A percentile compares a stretch with the other conserved stretches of the same genome.
Conservation (phyloP, 2,797 vertebrate species). For the Gallirallus australis region DNA sequence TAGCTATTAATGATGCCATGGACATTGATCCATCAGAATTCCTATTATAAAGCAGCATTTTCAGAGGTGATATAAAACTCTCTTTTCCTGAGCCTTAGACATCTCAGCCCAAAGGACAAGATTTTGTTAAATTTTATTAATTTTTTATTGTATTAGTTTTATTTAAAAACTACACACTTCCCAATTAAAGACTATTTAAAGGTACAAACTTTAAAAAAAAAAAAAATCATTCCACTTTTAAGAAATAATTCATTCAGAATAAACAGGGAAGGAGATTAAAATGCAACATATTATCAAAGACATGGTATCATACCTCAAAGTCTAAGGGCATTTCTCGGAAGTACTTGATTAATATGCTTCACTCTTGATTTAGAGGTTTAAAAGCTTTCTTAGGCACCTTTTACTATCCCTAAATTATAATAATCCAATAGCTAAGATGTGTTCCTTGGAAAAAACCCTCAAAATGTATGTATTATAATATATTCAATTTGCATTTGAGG, state of each 20-base stretch:
- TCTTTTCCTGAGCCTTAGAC: not conserved
- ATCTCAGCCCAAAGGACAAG: not conserved
- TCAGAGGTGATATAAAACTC: not conserved
- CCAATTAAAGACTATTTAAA: not conserved
- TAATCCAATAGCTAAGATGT: not conserved
- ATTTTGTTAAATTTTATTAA: not conserved
- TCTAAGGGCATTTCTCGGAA: not conserved
- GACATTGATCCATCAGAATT: conserved; percentile 1
- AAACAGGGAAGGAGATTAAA: not conserved
- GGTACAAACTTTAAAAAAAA: not conserved
- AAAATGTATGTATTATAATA: not conserved
- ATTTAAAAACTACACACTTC: not conserved
- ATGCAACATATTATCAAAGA: not conserved
- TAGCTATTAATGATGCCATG: not conserved
- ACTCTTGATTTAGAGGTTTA: not conserved
- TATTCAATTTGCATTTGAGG: not conserved
- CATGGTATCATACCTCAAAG: not conserved
- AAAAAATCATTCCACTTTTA: not conserved
- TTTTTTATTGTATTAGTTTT: no score
- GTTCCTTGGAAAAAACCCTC: not conserved
- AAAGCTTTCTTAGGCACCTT: not conserved
- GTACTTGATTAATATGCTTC: not conserved
- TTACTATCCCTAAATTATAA: not conserved
- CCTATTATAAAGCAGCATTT: conserved; percentile 2
- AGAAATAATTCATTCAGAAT: not conserved